Evolutionary conservation across 2,113 vertebrate species (phyloP).

Genomic region (Podiceps cristatus): DNA sequence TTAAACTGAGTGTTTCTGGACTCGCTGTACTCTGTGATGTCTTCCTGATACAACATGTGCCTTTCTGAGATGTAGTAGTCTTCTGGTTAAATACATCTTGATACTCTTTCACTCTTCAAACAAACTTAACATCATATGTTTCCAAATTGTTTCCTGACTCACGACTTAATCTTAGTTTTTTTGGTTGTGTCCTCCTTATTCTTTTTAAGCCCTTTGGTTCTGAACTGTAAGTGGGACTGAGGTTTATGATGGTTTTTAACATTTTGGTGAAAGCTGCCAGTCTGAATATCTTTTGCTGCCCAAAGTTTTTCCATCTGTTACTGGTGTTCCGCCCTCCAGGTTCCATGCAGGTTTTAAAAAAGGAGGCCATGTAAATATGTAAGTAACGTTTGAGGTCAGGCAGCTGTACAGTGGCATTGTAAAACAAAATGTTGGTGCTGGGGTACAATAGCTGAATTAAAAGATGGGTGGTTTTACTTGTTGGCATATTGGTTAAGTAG

Average conservation of each 20-base stretch:
- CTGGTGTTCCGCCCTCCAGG: background rate
- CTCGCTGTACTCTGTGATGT: background rate
- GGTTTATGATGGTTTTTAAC: background rate
- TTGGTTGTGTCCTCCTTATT: background rate
- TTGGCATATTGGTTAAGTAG: slow-evolving; percentile 43
- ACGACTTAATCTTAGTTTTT: background rate
- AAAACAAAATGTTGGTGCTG: background rate
- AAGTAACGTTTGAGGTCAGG: background rate
- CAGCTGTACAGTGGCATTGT: background rate
- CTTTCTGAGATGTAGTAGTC: background rate
- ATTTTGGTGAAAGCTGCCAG: background rate
- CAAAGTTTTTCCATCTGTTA: background rate
- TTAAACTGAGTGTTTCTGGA: background rate
- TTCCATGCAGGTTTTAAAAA: background rate
- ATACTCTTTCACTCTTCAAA: background rate
- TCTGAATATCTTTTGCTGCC: background rate
- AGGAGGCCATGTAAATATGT: background rate
- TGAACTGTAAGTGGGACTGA: background rate
- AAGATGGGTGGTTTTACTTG: slow-evolving; percentile 36
- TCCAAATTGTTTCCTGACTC: background rate
- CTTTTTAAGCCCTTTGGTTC: background rate
- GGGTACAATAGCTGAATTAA: background rate
- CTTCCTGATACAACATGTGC: background rate
- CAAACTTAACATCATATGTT: background rate
- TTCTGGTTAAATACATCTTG: background rate